Conservation (phyloP, 1,140 invertebrate genomes). For the Cotesia chilonis region DNA sequence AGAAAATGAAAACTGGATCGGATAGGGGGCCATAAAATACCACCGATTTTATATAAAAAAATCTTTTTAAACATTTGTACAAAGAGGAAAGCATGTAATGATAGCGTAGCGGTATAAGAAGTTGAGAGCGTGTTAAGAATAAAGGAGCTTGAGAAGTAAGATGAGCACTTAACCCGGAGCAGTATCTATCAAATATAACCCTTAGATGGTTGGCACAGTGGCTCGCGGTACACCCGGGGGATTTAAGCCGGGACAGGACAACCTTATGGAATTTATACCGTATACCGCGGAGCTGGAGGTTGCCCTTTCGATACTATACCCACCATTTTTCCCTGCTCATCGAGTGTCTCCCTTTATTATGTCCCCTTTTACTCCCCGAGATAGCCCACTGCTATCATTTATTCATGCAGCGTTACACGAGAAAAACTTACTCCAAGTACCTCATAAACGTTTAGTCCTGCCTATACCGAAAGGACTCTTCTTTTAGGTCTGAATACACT, state of each 20-base stretch:
- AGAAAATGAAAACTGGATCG: too few species aligned
- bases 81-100: conserved; percentile 10
- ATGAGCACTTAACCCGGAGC: conserved; percentile 62
- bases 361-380: not conserved
- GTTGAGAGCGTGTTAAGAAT: not conserved
- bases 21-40: too few species aligned
- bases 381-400: conserved; percentile 58
- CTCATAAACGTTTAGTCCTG: conserved; percentile 39
- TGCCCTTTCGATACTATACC: conserved; percentile 11
- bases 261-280: conserved; percentile 62
- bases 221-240: conserved; percentile 49
- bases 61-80: not conserved
- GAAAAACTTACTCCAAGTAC: conserved; percentile 56
- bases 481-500: conserved; percentile 16
- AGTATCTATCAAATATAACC: conserved; percentile 66
- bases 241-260: conserved; percentile 54
- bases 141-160: conserved; percentile 57
- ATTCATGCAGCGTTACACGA: conserved; percentile 63
- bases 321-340: conserved; percentile 23
- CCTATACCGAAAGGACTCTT: conserved; percentile 7
- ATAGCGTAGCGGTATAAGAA: not conserved
- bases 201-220: conserved; percentile 54
- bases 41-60: too few species aligned
- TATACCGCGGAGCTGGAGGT: conserved; percentile 53
- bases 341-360: conserved; percentile 6